phyloP scores from a whole-genome alignment of 2,888 invertebrate genomes.

The Cryptus viduatorius region DNA sequence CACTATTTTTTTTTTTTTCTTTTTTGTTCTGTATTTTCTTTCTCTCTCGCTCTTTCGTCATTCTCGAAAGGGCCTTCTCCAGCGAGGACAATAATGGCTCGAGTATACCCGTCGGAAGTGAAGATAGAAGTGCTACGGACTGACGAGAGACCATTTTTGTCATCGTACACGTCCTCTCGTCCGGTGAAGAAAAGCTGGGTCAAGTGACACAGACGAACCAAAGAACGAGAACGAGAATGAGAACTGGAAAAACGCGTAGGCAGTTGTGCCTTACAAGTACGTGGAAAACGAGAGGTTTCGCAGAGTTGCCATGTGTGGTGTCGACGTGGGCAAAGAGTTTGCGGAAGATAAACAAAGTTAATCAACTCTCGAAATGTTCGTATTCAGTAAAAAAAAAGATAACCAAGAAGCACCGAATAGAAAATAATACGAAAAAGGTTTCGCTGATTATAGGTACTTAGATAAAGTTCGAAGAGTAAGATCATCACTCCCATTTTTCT shows the following conservation, averaged over 20 bases:
- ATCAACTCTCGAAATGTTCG: background rate
- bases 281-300: background rate
- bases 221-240: conserved; percentile 16
- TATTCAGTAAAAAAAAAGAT: background rate
- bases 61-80: conserved; percentile 21
- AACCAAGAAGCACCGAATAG: background rate
- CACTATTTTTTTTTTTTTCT: conserved; percentile 9
- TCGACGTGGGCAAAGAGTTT: background rate
- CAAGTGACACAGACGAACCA: conserved; percentile 42
- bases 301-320: background rate
- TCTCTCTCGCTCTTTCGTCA: background rate
- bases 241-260: conserved; percentile 6
- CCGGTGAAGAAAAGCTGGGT: conserved; percentile 45
- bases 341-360: conserved; percentile 19
- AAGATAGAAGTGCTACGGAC: conserved; percentile 29
- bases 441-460: background rate
- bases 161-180: conserved; percentile 40
- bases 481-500: background rate
- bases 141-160: conserved; percentile 47
- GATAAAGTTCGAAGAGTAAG: background rate
- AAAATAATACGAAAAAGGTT: conserved; percentile 11
- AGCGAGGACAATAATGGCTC: conserved; percentile 53
- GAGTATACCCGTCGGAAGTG: conserved; percentile 46
- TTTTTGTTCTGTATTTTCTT: background rate
- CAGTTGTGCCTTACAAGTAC: background rate